These are phyloP conservation scores for Synanthedon andrenaeformis DNA, from an alignment of 2,888 invertebrate genomes.

Conservation along the genomic window DNA sequence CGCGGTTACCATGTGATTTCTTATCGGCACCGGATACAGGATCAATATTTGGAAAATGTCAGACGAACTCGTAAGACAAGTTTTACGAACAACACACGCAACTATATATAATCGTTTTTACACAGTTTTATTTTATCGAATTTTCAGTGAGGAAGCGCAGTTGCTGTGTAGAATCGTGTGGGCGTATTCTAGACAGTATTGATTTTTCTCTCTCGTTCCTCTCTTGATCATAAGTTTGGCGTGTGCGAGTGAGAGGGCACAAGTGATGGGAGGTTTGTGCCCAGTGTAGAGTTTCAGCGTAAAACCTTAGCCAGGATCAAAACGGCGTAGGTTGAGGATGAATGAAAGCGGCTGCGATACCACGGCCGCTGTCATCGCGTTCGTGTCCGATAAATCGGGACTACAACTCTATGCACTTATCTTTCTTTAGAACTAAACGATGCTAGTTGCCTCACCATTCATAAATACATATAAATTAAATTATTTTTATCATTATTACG, in stretches of 20 bases:
- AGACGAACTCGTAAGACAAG: neutral
- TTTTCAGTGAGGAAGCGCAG: slow-evolving; percentile 66
- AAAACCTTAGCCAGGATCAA: slow-evolving; percentile 32
- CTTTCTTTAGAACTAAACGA: slow-evolving; percentile 35
- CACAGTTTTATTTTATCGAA: slow-evolving; percentile 65
- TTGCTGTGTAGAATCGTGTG: slow-evolving; percentile 58
- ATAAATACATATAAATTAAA: no score
- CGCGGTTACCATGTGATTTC: slow-evolving; percentile 55
- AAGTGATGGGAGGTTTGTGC: slow-evolving; percentile 43
- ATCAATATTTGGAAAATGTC: slow-evolving; percentile 1
- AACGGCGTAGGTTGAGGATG: slow-evolving; percentile 60
- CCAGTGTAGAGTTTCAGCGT: slow-evolving; percentile 63
- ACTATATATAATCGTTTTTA: slow-evolving; percentile 62
- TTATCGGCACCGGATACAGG: slow-evolving; percentile 3
- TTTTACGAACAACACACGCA: slow-evolving; percentile 32
- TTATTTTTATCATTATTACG: no score
- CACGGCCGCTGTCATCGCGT: slow-evolving; percentile 63
- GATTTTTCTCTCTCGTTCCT: slow-evolving; percentile 57
- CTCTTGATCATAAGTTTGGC: slow-evolving; percentile 22
- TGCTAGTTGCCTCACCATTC: no score
- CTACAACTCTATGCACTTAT: slow-evolving; percentile 59
- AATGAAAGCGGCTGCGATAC: slow-evolving; percentile 69
- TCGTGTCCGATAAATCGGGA: slow-evolving; percentile 67
- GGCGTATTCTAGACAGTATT: slow-evolving; percentile 68
- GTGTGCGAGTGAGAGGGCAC: slow-evolving; percentile 38